Base-by-base conservation (phyloP, 2,888 invertebrate genomes). In the Orchestes rusci region DNA sequence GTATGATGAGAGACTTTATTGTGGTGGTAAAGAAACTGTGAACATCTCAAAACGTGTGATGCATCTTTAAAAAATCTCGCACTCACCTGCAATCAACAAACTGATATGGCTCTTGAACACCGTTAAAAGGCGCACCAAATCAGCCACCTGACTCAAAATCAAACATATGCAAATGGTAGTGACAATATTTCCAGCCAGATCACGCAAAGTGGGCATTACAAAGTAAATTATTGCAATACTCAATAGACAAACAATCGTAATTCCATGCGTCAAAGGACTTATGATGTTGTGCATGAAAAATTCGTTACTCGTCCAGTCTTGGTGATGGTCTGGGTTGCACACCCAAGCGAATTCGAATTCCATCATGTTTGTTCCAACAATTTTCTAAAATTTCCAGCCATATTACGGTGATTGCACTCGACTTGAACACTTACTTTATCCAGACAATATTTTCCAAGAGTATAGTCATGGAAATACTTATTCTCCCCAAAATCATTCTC, bases 141-240 rank as follows among this genome's bases (percentile, higher is more conserved):
- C 83, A 5, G 88, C 86, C 4, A 80, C 79, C 66, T 89, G 85
- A 54, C 80, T 80, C 3, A 83, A 70, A 58, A 88, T 82, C 53
- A 89, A 70, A 59, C 89, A 89, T 31, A 88, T 62, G 44, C 80
- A 80, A 61, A 89, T 82, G 34, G 86, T 88, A 1, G 88, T 87
- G 46, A 89, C 78, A 52, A 89, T 88, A 63, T 89, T 89, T 2
- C 89, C 89, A 23, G 86, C 80, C 37, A 89, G 72, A 70, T 90
- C 88, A 61, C 87, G 71, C 43, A 90, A 68, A 38, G 88, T 87
- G 10, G 89, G 88, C 61, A 90, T 69, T 28, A 89, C 79, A 67
- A 89, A 89, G 62, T 89, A 89, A 49, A 88, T 77, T 33, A 88
- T 76, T 3, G 88, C 84, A 27, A 87, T 79, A 10, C 80, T 63